Evolutionary conservation across 2,888 invertebrate species (phyloP), one percentile per base, ranked within the genome.

Genomic region (Dermolepida albohirtum): DNA sequence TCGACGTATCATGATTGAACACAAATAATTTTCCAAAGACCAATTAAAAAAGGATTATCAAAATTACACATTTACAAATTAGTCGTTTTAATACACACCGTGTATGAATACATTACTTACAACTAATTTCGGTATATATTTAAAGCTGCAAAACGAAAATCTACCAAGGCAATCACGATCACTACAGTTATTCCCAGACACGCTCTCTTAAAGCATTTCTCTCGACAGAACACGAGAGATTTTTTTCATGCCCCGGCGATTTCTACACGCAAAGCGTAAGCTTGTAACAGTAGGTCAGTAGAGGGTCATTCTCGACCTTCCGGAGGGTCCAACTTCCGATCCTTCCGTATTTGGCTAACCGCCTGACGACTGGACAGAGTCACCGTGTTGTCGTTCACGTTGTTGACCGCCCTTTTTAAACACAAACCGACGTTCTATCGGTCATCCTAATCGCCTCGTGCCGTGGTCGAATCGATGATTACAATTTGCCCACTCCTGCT

Each of bases 361-460:
- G 54, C 54, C 11, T 39, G 40, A 5, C 54, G 40, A 12, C 12
- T 44, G 2, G 14, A 14, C 14, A 12, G 44, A 44, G 44, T 14
- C 12, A 11, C 40, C 40, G 11, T 54, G 54, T n/a, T 44, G 12
- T 14, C 54, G 54, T 54, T 6, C 10, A 34, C 34, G 34, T 34
- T 7, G 54, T 40, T 17, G 54, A 16, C 40, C 54, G 54, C 39
- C 54, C 54, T 54, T 54, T 54, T 54, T 54, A 54, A 54, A 40
- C 54, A 16, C 54, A 54, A 52, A 54, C 54, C 54, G 54, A 54
- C 54, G 54, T 40, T 14, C 16, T 54, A 54, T 54, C 54, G 29
- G 41, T 54, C 54, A 54, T 54, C 54, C 54, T 54, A 54, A 54
- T 54, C 54, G 54, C 39, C n/a, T 40, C 54, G 54, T 54, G 40